phyloP scores from a whole-genome alignment of 2,797 vertebrate genomes.

The Myripristis murdjan region DNA sequence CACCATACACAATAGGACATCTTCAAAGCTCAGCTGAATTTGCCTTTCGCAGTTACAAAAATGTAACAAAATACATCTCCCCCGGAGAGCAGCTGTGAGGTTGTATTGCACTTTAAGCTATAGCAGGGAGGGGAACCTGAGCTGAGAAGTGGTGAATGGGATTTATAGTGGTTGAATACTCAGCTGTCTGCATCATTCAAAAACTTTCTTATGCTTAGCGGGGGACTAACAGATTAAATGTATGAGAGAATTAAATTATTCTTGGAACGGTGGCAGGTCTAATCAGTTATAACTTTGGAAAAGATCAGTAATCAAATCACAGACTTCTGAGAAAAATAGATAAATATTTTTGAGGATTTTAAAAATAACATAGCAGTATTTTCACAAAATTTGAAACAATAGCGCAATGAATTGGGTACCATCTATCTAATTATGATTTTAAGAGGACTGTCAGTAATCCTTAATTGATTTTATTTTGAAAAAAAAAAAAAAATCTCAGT shows the following conservation, averaged over 20 bases:
- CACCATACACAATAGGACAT: conserved; percentile 46
- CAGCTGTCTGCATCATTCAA: conserved; percentile 13
- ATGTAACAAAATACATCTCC: conserved; percentile 53
- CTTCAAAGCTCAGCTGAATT: conserved; percentile 65
- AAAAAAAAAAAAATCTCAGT: no score
- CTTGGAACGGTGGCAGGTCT: neutral
- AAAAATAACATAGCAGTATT: no score
- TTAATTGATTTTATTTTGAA: no score
- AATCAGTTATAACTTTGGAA: neutral
- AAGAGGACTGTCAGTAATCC: no score
- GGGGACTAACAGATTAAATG: conserved; percentile 1
- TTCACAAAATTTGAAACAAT: no score
- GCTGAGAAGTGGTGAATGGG: conserved; percentile 1
- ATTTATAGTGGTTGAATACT: conserved; percentile 36
- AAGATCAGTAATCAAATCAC: neutral
- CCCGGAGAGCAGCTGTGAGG: conserved; percentile 36
- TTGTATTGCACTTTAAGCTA: conserved; percentile 38
- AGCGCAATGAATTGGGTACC: no score
- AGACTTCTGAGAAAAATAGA: neutral
- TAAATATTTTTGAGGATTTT: no score
- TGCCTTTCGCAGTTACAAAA: conserved; percentile 56
- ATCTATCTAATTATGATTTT: no score
- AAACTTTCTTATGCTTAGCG: neutral
- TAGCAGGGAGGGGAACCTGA: conserved; percentile 32
- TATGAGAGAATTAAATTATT: neutral